Evolutionary conservation across 2,888 invertebrate species (phyloP).

Genomic region (Philhelius pedissequus): DNA sequence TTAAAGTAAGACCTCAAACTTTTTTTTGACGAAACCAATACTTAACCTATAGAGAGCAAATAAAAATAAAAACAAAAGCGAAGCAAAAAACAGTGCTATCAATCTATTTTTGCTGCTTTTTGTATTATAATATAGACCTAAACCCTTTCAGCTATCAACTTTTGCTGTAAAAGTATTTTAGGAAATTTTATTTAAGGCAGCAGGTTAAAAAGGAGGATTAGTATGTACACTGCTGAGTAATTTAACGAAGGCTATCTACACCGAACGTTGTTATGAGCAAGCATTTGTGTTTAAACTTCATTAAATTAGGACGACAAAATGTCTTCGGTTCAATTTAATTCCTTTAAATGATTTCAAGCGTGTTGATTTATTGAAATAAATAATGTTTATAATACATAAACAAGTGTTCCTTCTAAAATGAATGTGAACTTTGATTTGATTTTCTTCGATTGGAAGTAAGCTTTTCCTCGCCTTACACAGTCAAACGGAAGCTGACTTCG

Average conservation of each 20-base stretch:
- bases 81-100: conserved; percentile 22
- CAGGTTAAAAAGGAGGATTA: background rate
- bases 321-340: conserved; percentile 18
- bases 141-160: background rate
- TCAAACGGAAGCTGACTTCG: too few relatives aligned
- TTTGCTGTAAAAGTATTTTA: conserved; percentile 15
- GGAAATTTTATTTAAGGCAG: conserved; percentile 18
- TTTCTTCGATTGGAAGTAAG: too few relatives aligned
- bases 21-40: too few relatives aligned
- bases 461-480: too few relatives aligned
- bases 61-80: background rate
- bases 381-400: too few relatives aligned
- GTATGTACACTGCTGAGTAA: background rate
- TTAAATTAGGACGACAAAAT: conserved; percentile 36
- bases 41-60: too few relatives aligned
- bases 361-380: background rate
- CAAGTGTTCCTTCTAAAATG: too few relatives aligned
- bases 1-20: too few relatives aligned
- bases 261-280: conserved; percentile 43
- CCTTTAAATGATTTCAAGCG: background rate
- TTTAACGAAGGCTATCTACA: conserved; percentile 11
- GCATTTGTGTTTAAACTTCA: conserved; percentile 52
- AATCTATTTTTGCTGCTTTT: conserved; percentile 13
- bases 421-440: too few relatives aligned
- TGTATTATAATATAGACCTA: background rate